Evolutionary conservation across 1,140 invertebrate genomes (phyloP).

Genomic region (Aphelenchoides besseyi): DNA sequence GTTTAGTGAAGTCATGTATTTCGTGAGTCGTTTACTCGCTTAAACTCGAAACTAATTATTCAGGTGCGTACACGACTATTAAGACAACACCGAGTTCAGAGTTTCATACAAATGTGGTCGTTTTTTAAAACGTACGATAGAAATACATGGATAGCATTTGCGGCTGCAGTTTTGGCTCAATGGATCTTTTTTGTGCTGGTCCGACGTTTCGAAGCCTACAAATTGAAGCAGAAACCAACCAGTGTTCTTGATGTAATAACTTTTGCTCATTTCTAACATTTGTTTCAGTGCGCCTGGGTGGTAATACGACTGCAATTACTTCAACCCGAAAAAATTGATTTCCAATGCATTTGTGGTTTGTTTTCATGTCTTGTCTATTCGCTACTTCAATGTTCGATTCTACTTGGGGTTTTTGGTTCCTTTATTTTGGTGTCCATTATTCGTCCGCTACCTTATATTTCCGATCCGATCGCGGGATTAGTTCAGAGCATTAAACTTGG

Average conservation of each 20-base stretch:
- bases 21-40: not conserved
- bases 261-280: not conserved
- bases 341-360: not conserved
- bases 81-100: not conserved
- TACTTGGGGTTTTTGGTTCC: constrained; percentile 14
- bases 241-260: not conserved
- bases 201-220: not conserved
- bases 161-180: not conserved
- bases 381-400: constrained; percentile 16
- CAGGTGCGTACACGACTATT: constrained; percentile 2
- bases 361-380: constrained; percentile 2
- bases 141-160: not conserved
- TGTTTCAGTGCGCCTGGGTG: not conserved
- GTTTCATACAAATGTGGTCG: not conserved
- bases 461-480: not conserved
- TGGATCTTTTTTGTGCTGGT: not conserved
- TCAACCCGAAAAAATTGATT: not conserved
- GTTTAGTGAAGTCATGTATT: not conserved
- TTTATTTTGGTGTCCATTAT: constrained; percentile 16
- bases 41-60: not conserved
- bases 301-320: not conserved
- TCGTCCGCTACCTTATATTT: not conserved
- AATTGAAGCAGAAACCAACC: not conserved
- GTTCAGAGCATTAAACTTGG: not conserved
- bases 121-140: not conserved